Base-by-base conservation (phyloP, 2,797 vertebrate genomes). In the Carapus acus region DNA sequence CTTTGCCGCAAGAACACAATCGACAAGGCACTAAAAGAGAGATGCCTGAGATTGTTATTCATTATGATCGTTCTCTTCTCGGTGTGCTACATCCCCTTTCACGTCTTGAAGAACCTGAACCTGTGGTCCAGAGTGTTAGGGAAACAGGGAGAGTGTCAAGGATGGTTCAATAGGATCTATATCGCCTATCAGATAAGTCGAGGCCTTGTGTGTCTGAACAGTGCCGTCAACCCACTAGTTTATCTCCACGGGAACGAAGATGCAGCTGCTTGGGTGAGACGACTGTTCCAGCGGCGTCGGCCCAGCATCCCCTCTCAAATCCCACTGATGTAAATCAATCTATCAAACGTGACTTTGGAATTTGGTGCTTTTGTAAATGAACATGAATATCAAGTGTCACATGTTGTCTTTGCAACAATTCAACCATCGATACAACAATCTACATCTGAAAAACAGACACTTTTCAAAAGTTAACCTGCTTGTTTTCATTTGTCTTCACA, bases 31-130 rank as follows among this genome's bases (percentile, higher is more conserved):
- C 58, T 88, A 39, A 88, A 78, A 45, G 59, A 74, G 41, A 86
- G 70, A 43, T 84, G 87, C 40, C 73, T 91, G n/a, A 83, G 53
- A 0, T 67, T 91, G 60, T 83, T 87, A 15, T 41, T 89, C 8
- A 70, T 90, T 0, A 65, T 91, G 39, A 80, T 82, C 51, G 27
- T 90, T 22, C 80, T 92, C 43, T 91, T 92, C 65, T 88, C 80
- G 0, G 43, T 89, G 43, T 91, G 91, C 58, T 92, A 88, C 69
- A 87, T 89, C 13, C 91, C 90, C 1, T 87, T 87, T 58, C 87
- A 92, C 18, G 7, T 88, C 16, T 80, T 91, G 21, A 83, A 75
- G 31, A 92, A 88, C 54, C 71, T 91, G 22, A 92, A 85, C 68
- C 72, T 92, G 47, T 38, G 63, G 27, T 73, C 76, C 29, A 86